Conservation (phyloP, 2,888 invertebrate genomes). For the Lutraria lutraria region DNA sequence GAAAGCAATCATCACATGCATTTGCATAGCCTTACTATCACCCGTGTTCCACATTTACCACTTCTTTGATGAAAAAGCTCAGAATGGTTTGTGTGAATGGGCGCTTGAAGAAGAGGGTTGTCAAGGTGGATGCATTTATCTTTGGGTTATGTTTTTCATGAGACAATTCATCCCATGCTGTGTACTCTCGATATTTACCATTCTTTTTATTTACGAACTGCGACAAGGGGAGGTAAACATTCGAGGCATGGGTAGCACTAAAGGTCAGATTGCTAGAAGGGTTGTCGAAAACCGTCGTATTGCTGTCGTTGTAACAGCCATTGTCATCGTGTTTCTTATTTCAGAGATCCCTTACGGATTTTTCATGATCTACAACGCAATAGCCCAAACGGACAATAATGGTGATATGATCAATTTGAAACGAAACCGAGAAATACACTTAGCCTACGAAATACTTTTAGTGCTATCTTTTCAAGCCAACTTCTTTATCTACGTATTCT, state of each 20-base stretch:
- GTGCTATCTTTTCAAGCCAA: conserved; percentile 60
- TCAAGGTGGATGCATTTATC: conserved; percentile 4
- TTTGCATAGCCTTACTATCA: conserved; percentile 43
- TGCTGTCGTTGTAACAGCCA: conserved; percentile 59
- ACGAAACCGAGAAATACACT: conserved; percentile 38
- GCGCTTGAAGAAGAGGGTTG: conserved; percentile 9
- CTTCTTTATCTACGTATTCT: conserved; percentile 58
- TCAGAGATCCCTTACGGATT: conserved; percentile 69
- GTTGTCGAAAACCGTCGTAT: conserved; percentile 54
- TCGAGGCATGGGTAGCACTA: not conserved
- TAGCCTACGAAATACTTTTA: conserved; percentile 46
- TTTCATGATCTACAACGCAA: conserved; percentile 44
- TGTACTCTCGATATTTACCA: conserved; percentile 48
- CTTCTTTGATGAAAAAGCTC: conserved; percentile 39
- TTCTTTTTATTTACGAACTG: conserved; percentile 33
- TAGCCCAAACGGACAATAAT: conserved; percentile 10
- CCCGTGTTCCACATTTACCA: conserved; percentile 38
- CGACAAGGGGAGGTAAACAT: not conserved
- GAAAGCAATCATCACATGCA: conserved; percentile 17
- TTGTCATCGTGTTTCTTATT: conserved; percentile 66
- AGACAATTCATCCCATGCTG: conserved; percentile 59
- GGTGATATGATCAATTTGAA: conserved; percentile 27
- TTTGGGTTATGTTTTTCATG: conserved; percentile 40
- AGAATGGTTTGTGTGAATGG: conserved; percentile 42
- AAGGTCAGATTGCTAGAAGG: not conserved